Conservation (phyloP, 2,113 vertebrate genomes). For the Chlorodrepanis virens region DNA sequence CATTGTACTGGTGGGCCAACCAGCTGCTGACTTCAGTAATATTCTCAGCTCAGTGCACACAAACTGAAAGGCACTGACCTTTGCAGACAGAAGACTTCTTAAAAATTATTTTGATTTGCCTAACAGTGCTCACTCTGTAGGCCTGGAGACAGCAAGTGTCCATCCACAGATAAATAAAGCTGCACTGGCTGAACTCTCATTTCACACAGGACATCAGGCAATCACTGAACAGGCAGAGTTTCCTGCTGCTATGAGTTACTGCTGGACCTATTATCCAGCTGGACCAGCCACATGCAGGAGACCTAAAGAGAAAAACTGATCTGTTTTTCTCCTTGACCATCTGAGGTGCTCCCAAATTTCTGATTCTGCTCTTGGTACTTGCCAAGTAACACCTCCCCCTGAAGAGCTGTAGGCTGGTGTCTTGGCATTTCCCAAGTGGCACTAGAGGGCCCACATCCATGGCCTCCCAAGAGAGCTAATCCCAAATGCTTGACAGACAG, state of each 20-base stretch:
- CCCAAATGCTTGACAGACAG: not conserved
- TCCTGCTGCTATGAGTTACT: not conserved
- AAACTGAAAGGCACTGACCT: not conserved
- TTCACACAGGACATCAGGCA: not conserved
- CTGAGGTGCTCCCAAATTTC: not conserved
- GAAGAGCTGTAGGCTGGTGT: not conserved
- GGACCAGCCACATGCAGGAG: not conserved
- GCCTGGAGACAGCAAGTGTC: not conserved
- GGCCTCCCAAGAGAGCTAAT: not conserved
- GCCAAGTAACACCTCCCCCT: not conserved
- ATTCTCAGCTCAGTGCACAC: not conserved
- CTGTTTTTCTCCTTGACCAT: not conserved
- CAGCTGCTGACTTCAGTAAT: not conserved
- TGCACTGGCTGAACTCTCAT: not conserved
- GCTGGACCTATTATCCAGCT: not conserved
- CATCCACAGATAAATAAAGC: not conserved
- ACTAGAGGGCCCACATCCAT: not conserved
- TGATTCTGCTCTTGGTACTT: not conserved
- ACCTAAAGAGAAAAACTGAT: not conserved
- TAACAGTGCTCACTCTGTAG: not conserved
- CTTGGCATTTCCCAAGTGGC: not conserved
- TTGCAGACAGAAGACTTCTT: not conserved
- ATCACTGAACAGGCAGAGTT: not conserved
- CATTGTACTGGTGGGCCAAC: not conserved
- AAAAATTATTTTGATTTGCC: not conserved